Evolutionary conservation across 2,797 vertebrate species (phyloP), one percentile per base, ranked within the genome.

Genomic region (Chiloscyllium punctatum): DNA sequence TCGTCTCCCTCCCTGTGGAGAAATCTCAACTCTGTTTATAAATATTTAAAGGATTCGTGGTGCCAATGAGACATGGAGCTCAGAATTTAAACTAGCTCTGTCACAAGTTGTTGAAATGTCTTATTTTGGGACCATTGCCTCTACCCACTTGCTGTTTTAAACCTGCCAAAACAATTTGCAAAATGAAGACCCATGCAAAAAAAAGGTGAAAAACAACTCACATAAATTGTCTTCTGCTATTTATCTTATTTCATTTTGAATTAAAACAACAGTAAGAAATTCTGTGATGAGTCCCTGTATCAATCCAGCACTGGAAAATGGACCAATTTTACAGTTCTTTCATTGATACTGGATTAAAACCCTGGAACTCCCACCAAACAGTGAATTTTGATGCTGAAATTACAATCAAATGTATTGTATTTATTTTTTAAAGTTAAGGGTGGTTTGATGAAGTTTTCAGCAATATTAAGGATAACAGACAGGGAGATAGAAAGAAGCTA

Each of bases 1-100:
- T n/a, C 21, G 15, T n/a, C 62, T 66, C 90, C 62, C n/a, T 92
- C 90, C 90, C 62, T 69, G 90, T n/a, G 21, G 90, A 92, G 90
- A 69, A 92, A 69, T 92, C 90, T 42, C 90, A 92, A 42, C 90
- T 92, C 66, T 21, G 37, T 42, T 92, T 92, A 92, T 92, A 92
- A 92, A 92, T 92, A 92, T 92, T 92, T 92, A 92, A 92, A 92
- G 68, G 68, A 42, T 69, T 7, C 42, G 9, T 42, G n/a, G 90
- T 92, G 66, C 90, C 90, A 92, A 69, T 42, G 66, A 92, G 62
- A 92, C 90, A 42, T 18, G 21, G 62, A 69, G 90, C n/a, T 69
- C 66, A 69, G 90, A 92, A 92, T 92, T 69, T 92, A 92, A 92
- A 92, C 62, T 9, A 92, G 90, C 62, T 68, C 62, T 69, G 90